Evolutionary conservation across 1,140 invertebrate species (phyloP).

Genomic region (Mactra quadrangularis): DNA sequence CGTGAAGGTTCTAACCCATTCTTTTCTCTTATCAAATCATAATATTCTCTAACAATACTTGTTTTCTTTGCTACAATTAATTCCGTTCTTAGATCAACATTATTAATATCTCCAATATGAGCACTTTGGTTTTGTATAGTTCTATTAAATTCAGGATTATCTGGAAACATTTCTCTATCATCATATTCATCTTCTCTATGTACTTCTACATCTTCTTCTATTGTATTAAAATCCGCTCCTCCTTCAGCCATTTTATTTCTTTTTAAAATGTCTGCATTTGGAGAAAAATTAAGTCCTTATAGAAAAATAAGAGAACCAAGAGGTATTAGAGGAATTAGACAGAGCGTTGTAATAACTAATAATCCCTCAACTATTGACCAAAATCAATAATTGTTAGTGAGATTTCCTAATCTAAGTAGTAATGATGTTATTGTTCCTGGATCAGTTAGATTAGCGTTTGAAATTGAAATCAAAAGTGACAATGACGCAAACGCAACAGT

Average conservation of each 20-base stretch:
- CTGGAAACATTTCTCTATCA: no score
- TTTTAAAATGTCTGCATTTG: slow-evolving; percentile 21
- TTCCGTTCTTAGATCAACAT: no score
- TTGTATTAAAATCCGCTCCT: slow-evolving; percentile 18
- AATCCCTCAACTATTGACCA: slow-evolving; percentile 48
- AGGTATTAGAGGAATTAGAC: slow-evolving; percentile 20
- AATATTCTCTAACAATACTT: no score
- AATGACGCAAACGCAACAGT: slow-evolving; percentile 25
- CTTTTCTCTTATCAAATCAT: no score
- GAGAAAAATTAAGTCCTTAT: no score
- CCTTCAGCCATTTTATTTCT: slow-evolving; percentile 23
- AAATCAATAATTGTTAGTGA: slow-evolving; percentile 56
- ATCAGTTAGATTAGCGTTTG: slow-evolving; percentile 41
- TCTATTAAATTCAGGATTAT: no score
- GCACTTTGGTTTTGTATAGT: no score
- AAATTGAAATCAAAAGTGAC: slow-evolving; percentile 33
- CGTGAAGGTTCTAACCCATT: no score
- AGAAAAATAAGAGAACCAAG: neutral
- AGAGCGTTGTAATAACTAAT: slow-evolving; percentile 48
- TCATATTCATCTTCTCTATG: no score
- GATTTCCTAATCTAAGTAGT: slow-evolving; percentile 57
- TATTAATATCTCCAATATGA: no score
- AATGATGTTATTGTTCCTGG: slow-evolving; percentile 59
- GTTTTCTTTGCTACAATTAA: no score
- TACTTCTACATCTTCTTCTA: no score